Conservation (phyloP, 2,888 invertebrate species). For the Netelia melanura region DNA sequence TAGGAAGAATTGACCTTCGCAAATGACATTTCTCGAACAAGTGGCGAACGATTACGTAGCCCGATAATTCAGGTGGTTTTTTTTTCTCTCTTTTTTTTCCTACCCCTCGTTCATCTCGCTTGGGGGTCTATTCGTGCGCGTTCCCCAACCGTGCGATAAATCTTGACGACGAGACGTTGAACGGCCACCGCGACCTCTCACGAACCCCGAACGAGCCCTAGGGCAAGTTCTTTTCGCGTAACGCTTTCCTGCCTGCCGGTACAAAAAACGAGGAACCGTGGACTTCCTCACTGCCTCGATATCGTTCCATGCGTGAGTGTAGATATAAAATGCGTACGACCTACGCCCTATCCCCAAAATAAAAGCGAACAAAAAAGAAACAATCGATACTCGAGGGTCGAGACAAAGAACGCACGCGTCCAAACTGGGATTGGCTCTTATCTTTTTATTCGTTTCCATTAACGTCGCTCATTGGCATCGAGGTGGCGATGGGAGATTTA, state of each 20-base stretch:
- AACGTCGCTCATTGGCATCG: no score
- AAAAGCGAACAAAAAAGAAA: constrained; percentile 63
- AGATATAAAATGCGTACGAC: constrained; percentile 64
- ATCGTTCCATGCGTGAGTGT: constrained; percentile 67
- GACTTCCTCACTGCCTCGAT: constrained; percentile 65
- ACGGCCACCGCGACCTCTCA: constrained; percentile 50
- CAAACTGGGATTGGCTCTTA: not conserved
- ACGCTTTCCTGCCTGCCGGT: constrained; percentile 23
- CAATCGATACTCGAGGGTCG: constrained; percentile 75
- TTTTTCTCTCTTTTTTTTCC: constrained; percentile 11
- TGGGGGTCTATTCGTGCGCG: constrained; percentile 34
- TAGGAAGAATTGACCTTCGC: not conserved
- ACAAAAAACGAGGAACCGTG: constrained; percentile 10
- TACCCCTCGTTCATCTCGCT: constrained; percentile 34
- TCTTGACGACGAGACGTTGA: constrained; percentile 59
- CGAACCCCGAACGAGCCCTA: constrained; percentile 55
- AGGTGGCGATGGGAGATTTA: no score
- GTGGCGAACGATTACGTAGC: constrained; percentile 3
- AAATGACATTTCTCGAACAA: not conserved
- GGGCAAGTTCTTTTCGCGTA: constrained; percentile 65
- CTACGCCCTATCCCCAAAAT: constrained; percentile 79
- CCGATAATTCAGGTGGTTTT: constrained; percentile 35
- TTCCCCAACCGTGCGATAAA: constrained; percentile 64
- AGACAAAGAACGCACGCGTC: not conserved
- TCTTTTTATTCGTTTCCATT: no score